These are phyloP conservation scores for Fulmarus glacialis DNA, from an alignment of 2,113 vertebrate species.

Conservation along the genomic window DNA sequence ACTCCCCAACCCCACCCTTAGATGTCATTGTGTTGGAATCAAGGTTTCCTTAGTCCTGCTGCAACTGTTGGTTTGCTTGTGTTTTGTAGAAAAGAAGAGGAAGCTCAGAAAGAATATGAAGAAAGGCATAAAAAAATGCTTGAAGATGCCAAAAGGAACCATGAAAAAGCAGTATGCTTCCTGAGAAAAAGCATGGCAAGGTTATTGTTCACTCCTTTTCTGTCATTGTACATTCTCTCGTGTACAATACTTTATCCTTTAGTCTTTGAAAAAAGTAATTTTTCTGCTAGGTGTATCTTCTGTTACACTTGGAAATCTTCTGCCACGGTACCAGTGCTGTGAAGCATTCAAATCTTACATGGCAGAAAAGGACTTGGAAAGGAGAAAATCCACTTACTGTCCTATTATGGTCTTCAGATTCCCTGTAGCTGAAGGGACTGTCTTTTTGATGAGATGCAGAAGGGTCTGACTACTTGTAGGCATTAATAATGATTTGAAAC, in stretches of 20 bases:
- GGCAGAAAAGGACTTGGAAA: not conserved
- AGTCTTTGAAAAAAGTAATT: not conserved
- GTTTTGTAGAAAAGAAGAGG: slow-evolving; percentile 73
- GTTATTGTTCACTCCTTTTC: slow-evolving; percentile 44
- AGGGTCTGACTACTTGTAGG: not conserved
- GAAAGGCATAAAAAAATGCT: slow-evolving; percentile 63
- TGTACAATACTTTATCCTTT: not conserved
- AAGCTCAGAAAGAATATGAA: slow-evolving; percentile 53
- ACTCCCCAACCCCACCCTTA: not conserved
- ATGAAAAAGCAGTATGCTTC: slow-evolving; percentile 73
- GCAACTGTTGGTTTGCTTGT: not conserved
- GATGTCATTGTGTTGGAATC: not conserved
- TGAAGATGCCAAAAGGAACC: slow-evolving; percentile 72
- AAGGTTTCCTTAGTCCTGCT: not conserved
- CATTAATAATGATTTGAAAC: not conserved
- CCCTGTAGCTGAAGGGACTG: not conserved
- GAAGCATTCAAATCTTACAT: not conserved
- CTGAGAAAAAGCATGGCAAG: slow-evolving; percentile 84
- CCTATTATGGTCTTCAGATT: not conserved
- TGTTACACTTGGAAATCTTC: not conserved
- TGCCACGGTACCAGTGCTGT: not conserved
- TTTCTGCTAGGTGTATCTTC: not conserved
- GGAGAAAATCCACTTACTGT: not conserved
- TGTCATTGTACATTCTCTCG: not conserved
- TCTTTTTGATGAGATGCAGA: not conserved